Conservation (phyloP, 37 sponge, comb jelly and placozoan genomes). For the Haliclona indistincta region DNA sequence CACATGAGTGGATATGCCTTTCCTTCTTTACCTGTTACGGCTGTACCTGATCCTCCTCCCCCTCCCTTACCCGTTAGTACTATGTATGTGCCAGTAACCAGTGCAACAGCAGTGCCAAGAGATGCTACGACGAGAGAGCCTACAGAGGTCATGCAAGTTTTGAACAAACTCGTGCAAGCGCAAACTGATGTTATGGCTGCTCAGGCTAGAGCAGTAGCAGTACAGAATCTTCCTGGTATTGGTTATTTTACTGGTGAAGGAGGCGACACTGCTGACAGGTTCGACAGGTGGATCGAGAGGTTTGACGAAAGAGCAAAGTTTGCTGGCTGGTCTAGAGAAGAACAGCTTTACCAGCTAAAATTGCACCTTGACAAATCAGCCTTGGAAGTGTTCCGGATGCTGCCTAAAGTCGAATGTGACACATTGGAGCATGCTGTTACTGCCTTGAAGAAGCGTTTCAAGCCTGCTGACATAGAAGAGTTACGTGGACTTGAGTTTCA, state of each 20-base stretch:
- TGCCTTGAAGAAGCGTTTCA: slow-evolving; percentile 8
- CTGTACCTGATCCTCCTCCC: no score
- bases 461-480: slow-evolving; percentile 15
- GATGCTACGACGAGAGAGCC: no score
- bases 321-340: slow-evolving; percentile 10
- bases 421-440: neutral
- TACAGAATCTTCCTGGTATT: slow-evolving; percentile 14
- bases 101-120: no score
- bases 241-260: slow-evolving; percentile 4
- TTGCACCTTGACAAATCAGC: slow-evolving; percentile 9
- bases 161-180: slow-evolving; percentile 17
- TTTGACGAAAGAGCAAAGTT: slow-evolving; percentile 21
- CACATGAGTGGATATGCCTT: no score
- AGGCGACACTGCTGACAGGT: neutral
- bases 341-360: slow-evolving; percentile 10
- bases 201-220: slow-evolving; percentile 4
- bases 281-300: neutral
- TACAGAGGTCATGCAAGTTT: no score
- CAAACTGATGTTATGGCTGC: slow-evolving; percentile 13
- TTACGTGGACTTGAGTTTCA: slow-evolving; percentile 2
- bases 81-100: no score
- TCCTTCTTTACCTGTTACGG: no score
- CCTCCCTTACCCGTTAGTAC: no score
- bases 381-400: slow-evolving; percentile 12
- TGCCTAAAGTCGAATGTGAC: neutral